phyloP scores from a whole-genome alignment of 1,140 invertebrate species.

The Zaprionus gabonicus region DNA sequence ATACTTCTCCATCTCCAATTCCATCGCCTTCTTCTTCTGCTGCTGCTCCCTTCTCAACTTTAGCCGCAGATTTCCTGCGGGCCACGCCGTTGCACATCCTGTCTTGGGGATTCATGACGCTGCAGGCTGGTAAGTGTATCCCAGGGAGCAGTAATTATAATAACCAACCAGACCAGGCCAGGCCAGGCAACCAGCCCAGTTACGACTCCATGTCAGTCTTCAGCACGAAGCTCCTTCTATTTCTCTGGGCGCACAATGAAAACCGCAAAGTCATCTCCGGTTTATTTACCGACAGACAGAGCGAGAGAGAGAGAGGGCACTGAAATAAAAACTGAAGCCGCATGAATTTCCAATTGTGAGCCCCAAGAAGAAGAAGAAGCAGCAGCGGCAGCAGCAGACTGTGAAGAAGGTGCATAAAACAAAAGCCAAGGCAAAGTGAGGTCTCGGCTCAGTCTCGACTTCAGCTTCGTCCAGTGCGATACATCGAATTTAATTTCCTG shows the following conservation, averaged over 20 bases:
- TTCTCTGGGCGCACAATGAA: constrained; percentile 64
- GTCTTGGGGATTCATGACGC: constrained; percentile 59
- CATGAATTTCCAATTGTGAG: constrained; percentile 76
- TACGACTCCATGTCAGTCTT: constrained; percentile 24
- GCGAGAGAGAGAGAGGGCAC: not conserved
- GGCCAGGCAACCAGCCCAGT: constrained; percentile 22
- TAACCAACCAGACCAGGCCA: constrained; percentile 50
- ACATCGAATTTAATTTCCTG: constrained; percentile 83
- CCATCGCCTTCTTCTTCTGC: not conserved
- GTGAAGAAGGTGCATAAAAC: constrained; percentile 58
- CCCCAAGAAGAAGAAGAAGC: constrained; percentile 24
- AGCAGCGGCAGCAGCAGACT: constrained; percentile 25
- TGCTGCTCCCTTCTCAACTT: not conserved
- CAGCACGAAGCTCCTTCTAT: constrained; percentile 55
- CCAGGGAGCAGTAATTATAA: constrained; percentile 75
- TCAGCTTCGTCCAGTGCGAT: constrained; percentile 52
- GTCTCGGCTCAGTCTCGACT: constrained; percentile 12
- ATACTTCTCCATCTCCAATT: not conserved
- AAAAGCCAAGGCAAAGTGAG: constrained; percentile 59
- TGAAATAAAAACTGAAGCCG: constrained; percentile 63
- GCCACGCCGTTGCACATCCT: constrained; percentile 60
- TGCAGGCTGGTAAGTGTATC: constrained; percentile 70
- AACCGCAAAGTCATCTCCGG: constrained; percentile 84
- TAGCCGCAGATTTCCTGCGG: constrained; percentile 39
- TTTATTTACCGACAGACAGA: constrained; percentile 76